A percentile compares a stretch with the other conserved stretches of the same genome.
Evolutionary conservation across 2,113 vertebrate genomes (phyloP).

Genomic region (Eidolon helvum): DNA sequence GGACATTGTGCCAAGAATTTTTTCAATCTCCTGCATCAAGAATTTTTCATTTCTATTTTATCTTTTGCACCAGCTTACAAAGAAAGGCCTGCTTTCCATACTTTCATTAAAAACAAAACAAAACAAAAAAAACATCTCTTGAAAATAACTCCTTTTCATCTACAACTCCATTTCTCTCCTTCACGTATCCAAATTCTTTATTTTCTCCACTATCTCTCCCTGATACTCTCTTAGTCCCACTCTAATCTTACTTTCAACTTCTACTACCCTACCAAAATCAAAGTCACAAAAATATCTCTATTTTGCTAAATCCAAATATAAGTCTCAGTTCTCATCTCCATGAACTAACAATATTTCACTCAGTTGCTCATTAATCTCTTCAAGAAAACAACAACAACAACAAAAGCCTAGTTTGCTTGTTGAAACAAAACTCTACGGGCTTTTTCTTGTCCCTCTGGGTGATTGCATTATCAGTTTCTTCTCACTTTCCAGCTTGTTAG

Average conservation of each 20-base stretch:
- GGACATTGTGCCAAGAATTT: neutral
- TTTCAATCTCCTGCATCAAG: neutral
- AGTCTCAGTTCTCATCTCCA: neutral
- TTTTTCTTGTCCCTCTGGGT: neutral
- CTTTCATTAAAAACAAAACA: neutral
- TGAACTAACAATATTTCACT: neutral
- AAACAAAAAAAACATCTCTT: neutral
- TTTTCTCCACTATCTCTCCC: neutral
- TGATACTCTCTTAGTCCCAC: neutral
- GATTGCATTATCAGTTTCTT: neutral
- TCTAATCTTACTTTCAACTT: neutral
- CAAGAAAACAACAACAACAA: neutral
- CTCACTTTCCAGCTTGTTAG: neutral
- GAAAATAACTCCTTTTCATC: neutral
- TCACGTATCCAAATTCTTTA: neutral
- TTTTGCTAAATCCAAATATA: neutral
- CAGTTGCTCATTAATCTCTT: neutral
- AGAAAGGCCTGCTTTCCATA: neutral
- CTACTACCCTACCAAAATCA: neutral
- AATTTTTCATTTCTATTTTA: neutral
- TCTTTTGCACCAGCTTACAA: neutral
- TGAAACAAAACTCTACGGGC: neutral
- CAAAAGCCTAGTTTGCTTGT: neutral
- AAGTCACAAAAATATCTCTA: neutral
- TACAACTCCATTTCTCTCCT: neutral